phyloP scores from a whole-genome alignment of 2,888 invertebrate species.

The Prostheceraeus crozeri region DNA sequence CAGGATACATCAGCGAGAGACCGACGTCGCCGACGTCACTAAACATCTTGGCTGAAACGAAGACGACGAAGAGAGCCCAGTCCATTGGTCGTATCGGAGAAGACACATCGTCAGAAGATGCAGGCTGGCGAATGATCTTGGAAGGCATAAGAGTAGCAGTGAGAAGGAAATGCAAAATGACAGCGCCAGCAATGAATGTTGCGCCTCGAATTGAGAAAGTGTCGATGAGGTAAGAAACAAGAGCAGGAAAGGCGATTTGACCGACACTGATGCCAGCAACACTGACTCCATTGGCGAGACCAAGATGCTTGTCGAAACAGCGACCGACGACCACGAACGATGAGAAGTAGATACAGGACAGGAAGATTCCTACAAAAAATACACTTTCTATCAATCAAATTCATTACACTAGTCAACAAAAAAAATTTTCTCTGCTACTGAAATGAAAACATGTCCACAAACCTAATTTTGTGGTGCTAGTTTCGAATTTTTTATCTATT shows the following conservation, averaged over 20 bases:
- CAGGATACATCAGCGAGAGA: conserved; percentile 29
- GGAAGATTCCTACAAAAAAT: conserved; percentile 23
- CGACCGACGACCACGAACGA: conserved; percentile 35
- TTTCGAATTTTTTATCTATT: too few relatives aligned
- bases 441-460: too few relatives aligned
- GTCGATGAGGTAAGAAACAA: conserved; percentile 32
- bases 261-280: conserved; percentile 34
- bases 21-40: conserved; percentile 37
- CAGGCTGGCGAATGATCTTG: too few relatives aligned
- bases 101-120: too few relatives aligned
- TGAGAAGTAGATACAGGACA: conserved; percentile 33
- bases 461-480: too few relatives aligned
- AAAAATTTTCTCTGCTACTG: too few relatives aligned
- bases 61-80: conserved; percentile 30
- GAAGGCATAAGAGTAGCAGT: conserved; percentile 35
- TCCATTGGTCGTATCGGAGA: too few relatives aligned
- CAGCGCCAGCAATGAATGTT: conserved; percentile 23
- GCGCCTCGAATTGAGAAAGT: conserved; percentile 29
- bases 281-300: conserved; percentile 32
- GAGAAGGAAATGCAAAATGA: conserved; percentile 29
- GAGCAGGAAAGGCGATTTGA: conserved; percentile 31
- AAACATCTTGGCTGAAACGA: conserved; percentile 30
- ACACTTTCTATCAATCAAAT: too few relatives aligned
- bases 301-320: conserved; percentile 32
- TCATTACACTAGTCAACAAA: too few relatives aligned